Conservation (phyloP, 2,888 invertebrate species). For the Hydrotaea cyrtoneurina region DNA sequence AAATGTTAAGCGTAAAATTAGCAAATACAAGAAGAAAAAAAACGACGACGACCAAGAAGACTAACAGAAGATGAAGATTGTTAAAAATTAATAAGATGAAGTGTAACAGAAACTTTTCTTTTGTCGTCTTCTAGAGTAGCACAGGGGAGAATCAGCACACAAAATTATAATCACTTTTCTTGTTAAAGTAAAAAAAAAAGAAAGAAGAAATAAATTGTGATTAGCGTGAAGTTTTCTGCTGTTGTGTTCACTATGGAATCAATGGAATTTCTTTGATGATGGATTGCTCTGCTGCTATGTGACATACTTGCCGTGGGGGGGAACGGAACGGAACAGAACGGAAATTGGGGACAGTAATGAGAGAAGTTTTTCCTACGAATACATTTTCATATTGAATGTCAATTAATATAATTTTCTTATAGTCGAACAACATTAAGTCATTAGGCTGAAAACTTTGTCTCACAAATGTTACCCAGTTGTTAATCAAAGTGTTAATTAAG, state of each 20-base stretch:
- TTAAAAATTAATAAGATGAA: constrained; percentile 21
- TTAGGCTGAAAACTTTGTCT: neutral
- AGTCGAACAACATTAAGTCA: neutral
- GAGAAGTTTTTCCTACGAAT: neutral
- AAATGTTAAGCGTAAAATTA: constrained; percentile 14
- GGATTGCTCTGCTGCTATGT: neutral
- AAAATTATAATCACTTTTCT: constrained; percentile 24
- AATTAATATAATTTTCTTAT: neutral
- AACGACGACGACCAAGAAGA: neutral
- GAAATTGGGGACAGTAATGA: neutral
- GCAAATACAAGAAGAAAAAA: neutral
- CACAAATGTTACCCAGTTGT: neutral
- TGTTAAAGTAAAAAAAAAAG: too few species aligned
- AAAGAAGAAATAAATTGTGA: constrained; percentile 16
- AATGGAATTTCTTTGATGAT: neutral
- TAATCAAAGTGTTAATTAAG: too few species aligned
- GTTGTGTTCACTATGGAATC: neutral
- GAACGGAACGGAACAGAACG: too few species aligned
- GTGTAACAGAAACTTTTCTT: constrained; percentile 16
- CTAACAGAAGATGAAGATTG: neutral
- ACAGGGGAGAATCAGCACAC: neutral
- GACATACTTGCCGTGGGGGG: neutral
- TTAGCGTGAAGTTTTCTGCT: neutral
- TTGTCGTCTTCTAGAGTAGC: neutral
- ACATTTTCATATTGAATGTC: neutral